Conservation (phyloP, 1,140 invertebrate species). For the Drosophila mojavensis region DNA sequence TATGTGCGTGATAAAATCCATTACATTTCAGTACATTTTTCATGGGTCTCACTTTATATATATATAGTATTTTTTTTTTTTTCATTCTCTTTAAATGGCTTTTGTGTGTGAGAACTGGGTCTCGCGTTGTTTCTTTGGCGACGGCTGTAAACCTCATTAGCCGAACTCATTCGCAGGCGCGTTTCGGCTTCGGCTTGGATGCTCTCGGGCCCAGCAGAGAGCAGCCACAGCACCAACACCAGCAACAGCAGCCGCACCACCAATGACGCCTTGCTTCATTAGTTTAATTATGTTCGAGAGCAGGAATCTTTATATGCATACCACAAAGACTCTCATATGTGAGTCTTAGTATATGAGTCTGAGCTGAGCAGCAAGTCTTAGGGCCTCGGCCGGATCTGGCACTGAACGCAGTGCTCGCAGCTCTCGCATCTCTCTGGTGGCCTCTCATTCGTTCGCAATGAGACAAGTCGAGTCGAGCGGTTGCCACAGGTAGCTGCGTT, state of each 20-base stretch:
- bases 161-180: conserved; percentile 50
- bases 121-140: conserved; percentile 64
- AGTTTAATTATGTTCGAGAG: conserved; percentile 69
- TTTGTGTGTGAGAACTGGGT: conserved; percentile 79
- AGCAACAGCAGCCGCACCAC: conserved; percentile 6
- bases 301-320: conserved; percentile 29
- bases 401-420: neutral
- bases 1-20: conserved; percentile 80
- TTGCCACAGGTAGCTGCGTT: conserved; percentile 58
- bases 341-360: no score
- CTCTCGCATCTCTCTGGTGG: conserved; percentile 2
- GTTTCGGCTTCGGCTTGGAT: conserved; percentile 22
- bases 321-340: conserved; percentile 7
- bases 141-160: conserved; percentile 73
- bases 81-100: conserved; percentile 66
- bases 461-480: conserved; percentile 10
- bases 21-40: conserved; percentile 68
- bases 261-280: conserved; percentile 66
- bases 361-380: neutral
- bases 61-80: neutral
- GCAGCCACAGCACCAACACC: conserved; percentile 10
- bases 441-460: conserved; percentile 14
- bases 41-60: conserved; percentile 42
- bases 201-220: conserved; percentile 26
- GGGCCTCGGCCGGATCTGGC: neutral